These are phyloP conservation scores for Halesus radiatus DNA, from an alignment of 1,140 invertebrate genomes.

Conservation along the genomic window DNA sequence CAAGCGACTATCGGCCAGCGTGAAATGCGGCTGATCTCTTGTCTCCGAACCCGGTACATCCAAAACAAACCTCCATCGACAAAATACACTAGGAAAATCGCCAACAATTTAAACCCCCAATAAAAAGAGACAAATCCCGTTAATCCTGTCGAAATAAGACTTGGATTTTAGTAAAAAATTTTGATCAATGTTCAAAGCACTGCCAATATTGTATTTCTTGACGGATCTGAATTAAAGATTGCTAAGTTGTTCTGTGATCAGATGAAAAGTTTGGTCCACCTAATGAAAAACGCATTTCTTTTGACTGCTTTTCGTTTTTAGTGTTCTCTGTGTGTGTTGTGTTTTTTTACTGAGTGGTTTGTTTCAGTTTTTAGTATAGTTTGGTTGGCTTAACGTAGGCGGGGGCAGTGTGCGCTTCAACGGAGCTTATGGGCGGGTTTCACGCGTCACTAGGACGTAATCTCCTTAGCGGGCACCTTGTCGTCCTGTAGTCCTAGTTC, in stretches of 20 bases:
- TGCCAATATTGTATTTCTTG: no score
- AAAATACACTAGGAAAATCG: background rate
- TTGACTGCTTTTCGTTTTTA: background rate
- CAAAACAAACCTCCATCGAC: background rate
- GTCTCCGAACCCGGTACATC: background rate
- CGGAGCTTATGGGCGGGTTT: conserved; percentile 50
- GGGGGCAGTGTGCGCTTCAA: conserved; percentile 34
- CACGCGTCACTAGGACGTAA: conserved; percentile 55
- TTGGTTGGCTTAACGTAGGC: conserved; percentile 8
- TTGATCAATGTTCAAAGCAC: no score
- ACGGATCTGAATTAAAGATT: no score
- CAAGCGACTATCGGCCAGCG: conserved; percentile 36
- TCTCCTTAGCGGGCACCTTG: conserved; percentile 37
- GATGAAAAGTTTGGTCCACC: background rate
- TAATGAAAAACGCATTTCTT: background rate
- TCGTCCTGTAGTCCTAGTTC: conserved; percentile 10
- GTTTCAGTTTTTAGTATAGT: background rate
- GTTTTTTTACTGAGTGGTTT: background rate
- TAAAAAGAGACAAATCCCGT: no score
- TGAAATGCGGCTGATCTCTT: background rate
- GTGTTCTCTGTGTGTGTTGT: background rate
- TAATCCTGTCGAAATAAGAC: no score
- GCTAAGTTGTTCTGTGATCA: no score
- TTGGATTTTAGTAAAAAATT: no score
- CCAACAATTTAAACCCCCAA: background rate